Evolutionary conservation across 2,797 vertebrate species (phyloP).

Genomic region (Zenarchopterus dispar): DNA sequence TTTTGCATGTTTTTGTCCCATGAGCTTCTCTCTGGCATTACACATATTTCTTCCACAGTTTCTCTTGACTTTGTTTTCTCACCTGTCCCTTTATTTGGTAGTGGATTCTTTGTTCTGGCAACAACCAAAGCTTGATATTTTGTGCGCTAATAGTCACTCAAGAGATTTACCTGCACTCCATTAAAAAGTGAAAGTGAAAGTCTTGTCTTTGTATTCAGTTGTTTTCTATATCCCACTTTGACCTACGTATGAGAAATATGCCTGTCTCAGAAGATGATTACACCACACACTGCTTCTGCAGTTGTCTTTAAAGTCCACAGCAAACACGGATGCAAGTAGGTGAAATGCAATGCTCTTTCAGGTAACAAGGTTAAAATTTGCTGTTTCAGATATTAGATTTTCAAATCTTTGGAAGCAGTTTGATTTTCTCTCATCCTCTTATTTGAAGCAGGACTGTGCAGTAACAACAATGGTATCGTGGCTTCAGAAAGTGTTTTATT

Average conservation of each 20-base stretch:
- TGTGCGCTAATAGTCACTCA: not conserved
- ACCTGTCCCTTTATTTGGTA: not conserved
- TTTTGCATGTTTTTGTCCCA: constrained; percentile 16
- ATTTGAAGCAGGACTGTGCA: constrained; percentile 6
- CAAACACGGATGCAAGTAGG: constrained; percentile 15
- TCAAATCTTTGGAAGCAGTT: constrained; percentile 25
- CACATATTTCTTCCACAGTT: not conserved
- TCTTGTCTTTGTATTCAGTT: constrained; percentile 18
- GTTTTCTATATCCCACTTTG: constrained; percentile 22
- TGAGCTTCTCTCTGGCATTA: constrained; percentile 5
- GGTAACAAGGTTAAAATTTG: constrained; percentile 38
- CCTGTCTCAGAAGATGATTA: constrained; percentile 20
- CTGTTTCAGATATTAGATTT: constrained; percentile 28
- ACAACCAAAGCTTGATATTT: constrained; percentile 11
- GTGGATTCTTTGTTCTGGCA: constrained; percentile 16
- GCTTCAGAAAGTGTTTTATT: constrained; percentile 1
- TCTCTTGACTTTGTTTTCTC: constrained; percentile 13
- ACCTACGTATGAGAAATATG: not conserved
- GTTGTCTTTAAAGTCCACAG: constrained; percentile 17
- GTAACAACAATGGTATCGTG: not conserved
- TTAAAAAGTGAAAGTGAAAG: not conserved
- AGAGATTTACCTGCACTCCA: constrained; percentile 1
- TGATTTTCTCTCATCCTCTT: constrained; percentile 11
- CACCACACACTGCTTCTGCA: not conserved
- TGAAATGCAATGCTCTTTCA: constrained; percentile 26